Percentiles rank a stretch among this genome's conserved stretches.
Conservation (phyloP, 1,140 invertebrate species). For the Achatina immaculata region DNA sequence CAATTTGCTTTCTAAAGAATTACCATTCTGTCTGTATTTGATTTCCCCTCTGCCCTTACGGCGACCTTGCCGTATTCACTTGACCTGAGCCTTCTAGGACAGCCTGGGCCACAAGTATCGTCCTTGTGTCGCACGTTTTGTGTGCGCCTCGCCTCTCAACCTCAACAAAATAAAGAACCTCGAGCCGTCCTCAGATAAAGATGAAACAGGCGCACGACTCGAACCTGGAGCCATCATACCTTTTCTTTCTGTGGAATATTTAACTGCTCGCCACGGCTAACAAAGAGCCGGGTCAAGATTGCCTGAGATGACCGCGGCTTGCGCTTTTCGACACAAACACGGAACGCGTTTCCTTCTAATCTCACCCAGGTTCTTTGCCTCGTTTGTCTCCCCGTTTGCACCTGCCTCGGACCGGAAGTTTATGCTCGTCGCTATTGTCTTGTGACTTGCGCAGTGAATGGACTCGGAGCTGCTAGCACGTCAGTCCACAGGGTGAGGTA, state of each 20-base stretch:
- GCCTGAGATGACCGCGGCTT: conserved; percentile 23
- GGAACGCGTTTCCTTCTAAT: not conserved
- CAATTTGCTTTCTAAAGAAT: too few relatives aligned
- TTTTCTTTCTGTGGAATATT: not conserved
- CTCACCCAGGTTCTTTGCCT: not conserved
- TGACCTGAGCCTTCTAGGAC: conserved; percentile 13
- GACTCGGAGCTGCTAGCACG: not conserved
- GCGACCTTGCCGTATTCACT: not conserved
- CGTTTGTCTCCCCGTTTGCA: not conserved
- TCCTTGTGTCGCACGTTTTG: conserved; percentile 5
- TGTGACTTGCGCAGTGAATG: not conserved
- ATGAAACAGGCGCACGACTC: too few relatives aligned
- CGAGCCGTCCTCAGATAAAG: not conserved
- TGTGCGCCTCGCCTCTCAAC: conserved; percentile 6
- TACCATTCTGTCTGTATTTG: too few relatives aligned
- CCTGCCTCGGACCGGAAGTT: conserved; percentile 18
- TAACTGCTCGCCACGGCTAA: not conserved
- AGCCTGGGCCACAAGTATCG: not conserved
- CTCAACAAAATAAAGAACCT: not conserved
- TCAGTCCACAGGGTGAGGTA: too few relatives aligned
- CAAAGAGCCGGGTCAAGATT: conserved; percentile 22
- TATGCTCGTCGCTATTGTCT: not conserved
- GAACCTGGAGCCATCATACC: too few relatives aligned
- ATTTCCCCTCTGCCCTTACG: not conserved
- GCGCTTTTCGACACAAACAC: not conserved